Conservation (phyloP, 53 echinoderm and acorn worm genomes). For the Crossaster papposus region DNA sequence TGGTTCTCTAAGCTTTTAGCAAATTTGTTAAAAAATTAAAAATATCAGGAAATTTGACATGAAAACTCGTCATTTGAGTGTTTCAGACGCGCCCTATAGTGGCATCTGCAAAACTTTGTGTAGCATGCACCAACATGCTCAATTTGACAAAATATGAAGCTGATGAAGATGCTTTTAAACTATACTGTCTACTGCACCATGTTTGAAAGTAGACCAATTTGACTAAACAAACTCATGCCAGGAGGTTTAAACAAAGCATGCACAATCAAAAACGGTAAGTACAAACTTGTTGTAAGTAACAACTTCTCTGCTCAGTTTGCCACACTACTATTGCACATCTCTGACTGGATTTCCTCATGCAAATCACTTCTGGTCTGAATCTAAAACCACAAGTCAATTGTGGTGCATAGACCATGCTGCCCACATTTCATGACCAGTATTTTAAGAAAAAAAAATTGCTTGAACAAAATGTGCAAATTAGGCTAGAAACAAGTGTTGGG, state of each 20-base stretch:
- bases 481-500: constrained; percentile 31
- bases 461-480: constrained; percentile 44
- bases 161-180: background rate
- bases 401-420: constrained; percentile 23
- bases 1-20: too few relatives aligned
- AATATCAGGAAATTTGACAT: too few relatives aligned
- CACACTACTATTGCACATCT: constrained; percentile 55
- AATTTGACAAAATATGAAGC: background rate
- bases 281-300: background rate
- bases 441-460: constrained; percentile 17
- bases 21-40: too few relatives aligned
- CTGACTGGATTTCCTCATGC: constrained; percentile 27
- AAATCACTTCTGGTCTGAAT: background rate
- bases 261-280: constrained; percentile 6
- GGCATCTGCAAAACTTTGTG: background rate
- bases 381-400: background rate
- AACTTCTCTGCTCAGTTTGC: constrained; percentile 21
- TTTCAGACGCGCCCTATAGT: too few relatives aligned
- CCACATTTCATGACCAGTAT: background rate
- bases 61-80: too few relatives aligned
- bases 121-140: background rate
- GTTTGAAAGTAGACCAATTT: background rate
- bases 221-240: background rate
- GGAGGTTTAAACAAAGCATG: constrained; percentile 3
- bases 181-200: background rate